A percentile compares a stretch with the other conserved stretches of the same genome.
These are phyloP conservation scores for Aphyosemion australe DNA, from an alignment of 2,113 vertebrate genomes.

Conservation along the genomic window DNA sequence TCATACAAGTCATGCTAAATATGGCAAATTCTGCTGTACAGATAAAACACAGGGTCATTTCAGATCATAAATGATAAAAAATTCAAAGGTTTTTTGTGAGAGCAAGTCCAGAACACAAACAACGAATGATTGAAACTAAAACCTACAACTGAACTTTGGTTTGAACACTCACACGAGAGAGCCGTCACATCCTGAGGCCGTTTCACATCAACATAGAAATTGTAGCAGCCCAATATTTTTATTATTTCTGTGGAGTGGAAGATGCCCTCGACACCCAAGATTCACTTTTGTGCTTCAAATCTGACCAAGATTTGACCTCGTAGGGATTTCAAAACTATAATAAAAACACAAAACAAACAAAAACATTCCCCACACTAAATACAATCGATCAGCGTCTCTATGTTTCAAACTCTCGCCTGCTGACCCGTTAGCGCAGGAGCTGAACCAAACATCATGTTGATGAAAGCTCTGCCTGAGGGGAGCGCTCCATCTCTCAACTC, in stretches of 20 bases:
- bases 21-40: not conserved
- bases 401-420: constrained; percentile 20
- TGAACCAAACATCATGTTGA: constrained; percentile 15
- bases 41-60: not conserved
- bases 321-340: constrained; percentile 2
- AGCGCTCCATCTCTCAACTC: constrained; percentile 29
- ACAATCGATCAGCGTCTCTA: constrained; percentile 31
- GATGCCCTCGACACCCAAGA: not conserved
- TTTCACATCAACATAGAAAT: too few species aligned
- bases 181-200: too few species aligned
- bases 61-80: not conserved
- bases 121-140: too few species aligned
- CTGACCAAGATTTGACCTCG: not conserved
- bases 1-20: constrained; percentile 8
- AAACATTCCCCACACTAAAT: constrained; percentile 2
- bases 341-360: not conserved
- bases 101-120: not conserved
- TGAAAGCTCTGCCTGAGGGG: constrained; percentile 11
- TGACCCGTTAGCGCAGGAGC: constrained; percentile 11
- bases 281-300: not conserved
- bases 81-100: not conserved
- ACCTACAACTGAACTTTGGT: too few species aligned
- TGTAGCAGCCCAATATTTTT: too few species aligned
- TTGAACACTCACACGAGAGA: too few species aligned
- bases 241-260: too few species aligned